phyloP scores from a whole-genome alignment of 2,113 vertebrate genomes.

The Acrocephalus kingi region DNA sequence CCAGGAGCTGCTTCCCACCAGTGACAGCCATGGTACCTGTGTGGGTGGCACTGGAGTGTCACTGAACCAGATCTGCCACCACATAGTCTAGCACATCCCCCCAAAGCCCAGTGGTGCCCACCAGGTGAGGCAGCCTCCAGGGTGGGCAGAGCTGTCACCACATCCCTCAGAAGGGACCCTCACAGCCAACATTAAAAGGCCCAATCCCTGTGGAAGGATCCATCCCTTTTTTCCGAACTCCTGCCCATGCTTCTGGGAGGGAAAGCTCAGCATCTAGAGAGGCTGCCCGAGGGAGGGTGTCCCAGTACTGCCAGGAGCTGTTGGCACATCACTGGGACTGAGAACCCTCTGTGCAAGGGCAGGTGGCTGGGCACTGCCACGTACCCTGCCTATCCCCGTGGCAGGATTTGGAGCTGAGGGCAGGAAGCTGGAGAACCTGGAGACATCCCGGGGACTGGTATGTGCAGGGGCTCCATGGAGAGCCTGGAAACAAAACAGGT shows the following conservation, averaged over 20 bases:
- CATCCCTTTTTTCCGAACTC: background rate
- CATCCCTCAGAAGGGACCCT: background rate
- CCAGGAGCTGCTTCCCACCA: background rate
- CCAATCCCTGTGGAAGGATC: background rate
- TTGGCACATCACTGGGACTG: background rate
- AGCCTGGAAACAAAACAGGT: background rate
- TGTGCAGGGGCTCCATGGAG: fast-evolving
- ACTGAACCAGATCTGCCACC: background rate
- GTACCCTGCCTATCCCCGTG: fast-evolving
- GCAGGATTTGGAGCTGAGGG: background rate
- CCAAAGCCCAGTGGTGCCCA: fast-evolving
- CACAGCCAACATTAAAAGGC: fast-evolving
- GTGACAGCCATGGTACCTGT: background rate
- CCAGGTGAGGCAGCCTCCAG: too few relatives aligned
- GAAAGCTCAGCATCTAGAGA: background rate
- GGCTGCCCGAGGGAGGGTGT: background rate
- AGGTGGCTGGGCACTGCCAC: fast-evolving
- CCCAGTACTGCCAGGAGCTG: background rate
- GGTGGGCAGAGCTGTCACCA: background rate
- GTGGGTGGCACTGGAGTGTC: too few relatives aligned
- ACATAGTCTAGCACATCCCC: fast-evolving
- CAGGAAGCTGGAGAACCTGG: background rate
- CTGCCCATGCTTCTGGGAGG: background rate
- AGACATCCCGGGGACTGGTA: background rate
- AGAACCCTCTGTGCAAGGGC: fast-evolving